These are phyloP conservation scores for Gallinago paraguaiae DNA, from an alignment of 2,113 vertebrate species.

Conservation along the genomic window DNA sequence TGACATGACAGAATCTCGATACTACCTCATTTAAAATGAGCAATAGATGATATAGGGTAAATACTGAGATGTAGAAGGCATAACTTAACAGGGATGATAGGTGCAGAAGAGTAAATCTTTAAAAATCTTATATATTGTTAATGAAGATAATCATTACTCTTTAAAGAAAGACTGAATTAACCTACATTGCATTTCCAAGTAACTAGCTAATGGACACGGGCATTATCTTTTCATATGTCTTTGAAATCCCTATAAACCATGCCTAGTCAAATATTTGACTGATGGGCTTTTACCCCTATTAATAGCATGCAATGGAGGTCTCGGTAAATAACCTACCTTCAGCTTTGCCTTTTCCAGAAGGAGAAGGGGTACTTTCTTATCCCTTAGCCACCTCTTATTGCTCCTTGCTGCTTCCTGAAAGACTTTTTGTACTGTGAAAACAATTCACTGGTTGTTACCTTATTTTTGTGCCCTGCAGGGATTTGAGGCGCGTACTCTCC, in stretches of 20 bases:
- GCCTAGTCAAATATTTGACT: slow-evolving; percentile 40
- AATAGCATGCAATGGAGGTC: slow-evolving; percentile 32
- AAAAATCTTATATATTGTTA: slow-evolving; percentile 66
- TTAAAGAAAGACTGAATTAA: slow-evolving; percentile 59
- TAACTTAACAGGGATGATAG: slow-evolving; percentile 16
- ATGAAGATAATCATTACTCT: slow-evolving; percentile 70
- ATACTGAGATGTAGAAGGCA: not conserved
- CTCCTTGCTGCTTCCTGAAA: slow-evolving; percentile 23
- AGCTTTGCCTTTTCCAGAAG: slow-evolving; percentile 5
- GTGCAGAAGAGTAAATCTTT: slow-evolving; percentile 51
- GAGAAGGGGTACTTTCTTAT: not conserved
- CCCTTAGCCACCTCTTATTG: slow-evolving; percentile 12
- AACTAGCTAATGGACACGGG: slow-evolving; percentile 61
- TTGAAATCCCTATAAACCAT: slow-evolving; percentile 55
- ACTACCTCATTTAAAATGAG: slow-evolving; percentile 52
- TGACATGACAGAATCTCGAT: slow-evolving; percentile 55
- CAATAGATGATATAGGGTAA: slow-evolving; percentile 1
- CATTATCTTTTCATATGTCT: slow-evolving; percentile 48
- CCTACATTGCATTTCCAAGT: slow-evolving; percentile 50
- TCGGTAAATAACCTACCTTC: slow-evolving; percentile 31
- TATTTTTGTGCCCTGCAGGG: slow-evolving; percentile 6
- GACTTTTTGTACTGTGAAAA: slow-evolving; percentile 42
- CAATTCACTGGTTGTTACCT: slow-evolving; percentile 48
- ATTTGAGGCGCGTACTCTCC: not conserved
- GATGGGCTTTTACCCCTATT: slow-evolving; percentile 55